Percentiles rank a stretch among this genome's conserved stretches.
Conservation (phyloP, 2,113 vertebrate species). For the Phrynosoma blainvillii region DNA sequence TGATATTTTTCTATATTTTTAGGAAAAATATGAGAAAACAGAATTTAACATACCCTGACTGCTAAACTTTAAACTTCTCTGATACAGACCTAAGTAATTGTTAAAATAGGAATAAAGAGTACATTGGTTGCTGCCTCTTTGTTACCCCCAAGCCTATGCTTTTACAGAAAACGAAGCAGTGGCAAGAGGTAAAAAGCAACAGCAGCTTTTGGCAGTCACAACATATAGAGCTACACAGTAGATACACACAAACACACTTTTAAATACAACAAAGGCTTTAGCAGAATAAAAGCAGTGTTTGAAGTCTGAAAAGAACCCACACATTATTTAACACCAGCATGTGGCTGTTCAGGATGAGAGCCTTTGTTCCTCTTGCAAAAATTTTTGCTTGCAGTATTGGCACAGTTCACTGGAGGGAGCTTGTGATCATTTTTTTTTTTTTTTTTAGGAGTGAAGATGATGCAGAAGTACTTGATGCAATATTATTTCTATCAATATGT, state of each 20-base stretch:
- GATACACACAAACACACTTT: not conserved
- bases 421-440: not conserved
- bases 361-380: not conserved
- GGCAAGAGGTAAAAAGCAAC: not conserved
- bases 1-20: too few relatives aligned
- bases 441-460: not conserved
- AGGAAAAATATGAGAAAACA: too few relatives aligned
- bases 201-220: not conserved
- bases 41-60: too few relatives aligned
- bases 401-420: slow-evolving; percentile 1
- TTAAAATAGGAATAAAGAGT: too few relatives aligned
- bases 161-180: not conserved
- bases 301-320: not conserved
- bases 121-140: too few relatives aligned
- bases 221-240: not conserved
- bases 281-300: not conserved
- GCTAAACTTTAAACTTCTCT: too few relatives aligned
- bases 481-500: not conserved
- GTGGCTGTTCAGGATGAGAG: not conserved
- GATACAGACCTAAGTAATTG: too few relatives aligned
- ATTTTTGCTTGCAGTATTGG: not conserved
- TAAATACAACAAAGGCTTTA: not conserved
- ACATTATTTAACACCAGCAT: not conserved
- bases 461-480: not conserved
- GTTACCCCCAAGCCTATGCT: too few relatives aligned